Evolutionary conservation across 2,888 invertebrate genomes (phyloP), one percentile per base, ranked within the genome.

Genomic region (Phaedon cochleariae): DNA sequence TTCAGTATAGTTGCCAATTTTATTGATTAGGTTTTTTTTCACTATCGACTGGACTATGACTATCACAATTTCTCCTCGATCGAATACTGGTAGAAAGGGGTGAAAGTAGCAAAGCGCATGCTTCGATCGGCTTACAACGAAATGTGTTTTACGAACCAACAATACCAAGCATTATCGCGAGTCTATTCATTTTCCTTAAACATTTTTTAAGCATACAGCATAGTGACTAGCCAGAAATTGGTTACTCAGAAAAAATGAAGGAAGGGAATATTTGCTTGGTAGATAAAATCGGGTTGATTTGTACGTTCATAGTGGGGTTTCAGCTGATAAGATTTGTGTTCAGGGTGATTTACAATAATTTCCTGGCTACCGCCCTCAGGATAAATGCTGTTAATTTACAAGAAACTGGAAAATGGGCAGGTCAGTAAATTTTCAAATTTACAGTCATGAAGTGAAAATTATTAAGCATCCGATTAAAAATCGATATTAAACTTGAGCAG

Each of bases 381-480:
- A 79, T 84, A 17, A 81, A 79, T 69, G 79, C 81, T 46, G 82
- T 84, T 63, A 86, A 93, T 83, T 87, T 92, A 68, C 88, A 87
- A 77, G 86, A 88, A 51, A 87, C 89, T 79, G 93, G 93, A 76
- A 87, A 89, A 84, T 94, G 94, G 94, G 94, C 94, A 83, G 87
- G 93, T 93, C 84, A 89, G 90, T 77, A 17, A n/a, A 18, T 12
- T 41, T 7, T 21, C 2, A n/a, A 41, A 4, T n/a, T n/a, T 15
- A 1, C 41, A 9, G 9, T 10, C 6, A 15, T 53, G 9, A 2
- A 52, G 17, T 52, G 20, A 21, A 53, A 34, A 53, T 53, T 15
- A 15, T 7, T 17, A 22, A 0, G 15, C 10, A 26, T 7, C 21
- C n/a, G 12, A 22, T 22, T 51, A 7, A 29, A 6, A 4, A 4